phyloP scores from a whole-genome alignment of 1,140 invertebrate genomes.

The Solenopsis fugax region DNA sequence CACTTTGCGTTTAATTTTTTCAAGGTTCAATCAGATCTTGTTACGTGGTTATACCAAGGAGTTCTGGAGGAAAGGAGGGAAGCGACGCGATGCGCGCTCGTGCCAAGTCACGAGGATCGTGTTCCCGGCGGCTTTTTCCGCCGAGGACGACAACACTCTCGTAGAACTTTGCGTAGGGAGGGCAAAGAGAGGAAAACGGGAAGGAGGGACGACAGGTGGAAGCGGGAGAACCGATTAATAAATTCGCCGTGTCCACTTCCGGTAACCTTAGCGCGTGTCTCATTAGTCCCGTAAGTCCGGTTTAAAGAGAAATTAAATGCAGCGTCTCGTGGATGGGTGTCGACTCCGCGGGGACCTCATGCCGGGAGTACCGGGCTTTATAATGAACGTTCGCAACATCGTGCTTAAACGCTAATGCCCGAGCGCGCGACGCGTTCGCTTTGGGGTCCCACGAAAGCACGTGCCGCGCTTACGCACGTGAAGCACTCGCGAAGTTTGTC shows the following conservation, averaged over 20 bases:
- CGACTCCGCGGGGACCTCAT: slow-evolving; percentile 81
- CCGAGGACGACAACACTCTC: not conserved
- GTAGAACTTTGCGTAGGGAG: no score
- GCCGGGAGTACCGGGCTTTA: slow-evolving; percentile 77
- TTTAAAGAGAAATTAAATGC: slow-evolving; percentile 83
- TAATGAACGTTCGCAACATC: slow-evolving; percentile 81
- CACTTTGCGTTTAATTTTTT: slow-evolving; percentile 1
- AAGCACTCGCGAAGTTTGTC: slow-evolving; percentile 7
- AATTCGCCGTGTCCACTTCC: slow-evolving; percentile 79
- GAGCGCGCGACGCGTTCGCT: slow-evolving; percentile 33
- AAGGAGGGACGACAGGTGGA: not conserved
- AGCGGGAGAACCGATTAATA: slow-evolving; percentile 74
- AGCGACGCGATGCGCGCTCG: slow-evolving; percentile 6
- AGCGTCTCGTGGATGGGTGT: slow-evolving; percentile 81
- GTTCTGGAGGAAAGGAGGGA: slow-evolving; percentile 4
- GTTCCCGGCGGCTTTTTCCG: slow-evolving; percentile 53
- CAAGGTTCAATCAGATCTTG: not conserved
- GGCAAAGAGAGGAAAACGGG: not conserved
- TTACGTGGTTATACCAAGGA: not conserved
- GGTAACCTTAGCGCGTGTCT: slow-evolving; percentile 80
- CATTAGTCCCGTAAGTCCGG: slow-evolving; percentile 81
- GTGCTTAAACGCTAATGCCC: slow-evolving; percentile 75
- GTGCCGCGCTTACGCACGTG: not conserved
- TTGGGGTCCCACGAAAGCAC: slow-evolving; percentile 25
- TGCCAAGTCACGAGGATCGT: slow-evolving; percentile 61